phyloP scores from a whole-genome alignment of 2,113 vertebrate species.

The Saccopteryx leptura region DNA sequence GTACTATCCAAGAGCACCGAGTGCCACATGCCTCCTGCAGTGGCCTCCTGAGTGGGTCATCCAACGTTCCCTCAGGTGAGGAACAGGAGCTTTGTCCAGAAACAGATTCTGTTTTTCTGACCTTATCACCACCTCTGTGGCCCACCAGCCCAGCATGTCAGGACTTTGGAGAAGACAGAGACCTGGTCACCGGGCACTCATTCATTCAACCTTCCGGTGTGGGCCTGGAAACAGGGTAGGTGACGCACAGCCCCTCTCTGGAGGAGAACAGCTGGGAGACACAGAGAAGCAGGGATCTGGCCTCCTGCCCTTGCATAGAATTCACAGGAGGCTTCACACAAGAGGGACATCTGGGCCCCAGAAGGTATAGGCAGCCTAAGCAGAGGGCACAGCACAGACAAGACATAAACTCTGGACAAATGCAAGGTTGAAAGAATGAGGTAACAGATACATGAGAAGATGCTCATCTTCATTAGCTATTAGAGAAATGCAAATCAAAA shows the following conservation, averaged over 20 bases:
- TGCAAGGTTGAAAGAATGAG: fast-evolving
- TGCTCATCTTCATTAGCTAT: too few relatives aligned
- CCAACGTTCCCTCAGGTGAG: too few relatives aligned
- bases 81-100: not conserved
- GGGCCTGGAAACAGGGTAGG: too few relatives aligned
- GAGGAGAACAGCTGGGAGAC: not conserved
- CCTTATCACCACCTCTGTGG: not conserved
- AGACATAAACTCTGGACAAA: not conserved
- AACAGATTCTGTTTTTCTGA: not conserved
- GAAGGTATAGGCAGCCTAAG: not conserved
- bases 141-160: not conserved
- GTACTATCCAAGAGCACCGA: not conserved
- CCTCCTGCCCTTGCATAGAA: not conserved
- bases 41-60: fast-evolving
- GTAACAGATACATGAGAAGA: too few relatives aligned
- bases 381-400: not conserved
- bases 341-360: not conserved
- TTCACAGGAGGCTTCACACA: not conserved
- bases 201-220: not conserved
- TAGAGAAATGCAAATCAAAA: too few relatives aligned
- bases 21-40: not conserved
- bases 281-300: not conserved
- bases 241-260: not conserved
- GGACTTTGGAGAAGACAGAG: not conserved
- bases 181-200: not conserved